phyloP scores from a whole-genome alignment of 2,888 invertebrate species.

The Parascotia fuliginaria region DNA sequence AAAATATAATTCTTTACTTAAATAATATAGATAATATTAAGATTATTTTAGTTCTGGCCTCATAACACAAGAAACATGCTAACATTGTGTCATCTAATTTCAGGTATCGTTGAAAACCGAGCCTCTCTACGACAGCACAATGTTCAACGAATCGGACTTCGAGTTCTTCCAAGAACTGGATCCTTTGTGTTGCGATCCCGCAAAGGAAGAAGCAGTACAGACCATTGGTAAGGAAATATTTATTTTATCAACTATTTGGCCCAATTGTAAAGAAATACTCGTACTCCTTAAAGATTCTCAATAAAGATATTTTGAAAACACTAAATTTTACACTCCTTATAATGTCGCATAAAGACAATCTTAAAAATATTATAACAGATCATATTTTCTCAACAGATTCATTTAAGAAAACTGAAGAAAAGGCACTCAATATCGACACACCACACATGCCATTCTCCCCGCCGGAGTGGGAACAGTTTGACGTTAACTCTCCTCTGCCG shows the following conservation, averaged over 20 bases:
- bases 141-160: slow-evolving; percentile 83
- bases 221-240: slow-evolving; percentile 72
- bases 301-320: background rate
- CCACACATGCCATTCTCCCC: slow-evolving; percentile 77
- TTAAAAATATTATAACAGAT: background rate
- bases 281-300: too few relatives aligned
- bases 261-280: too few relatives aligned
- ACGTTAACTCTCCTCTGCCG: slow-evolving; percentile 69
- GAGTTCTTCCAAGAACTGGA: slow-evolving; percentile 90
- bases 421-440: slow-evolving; percentile 76
- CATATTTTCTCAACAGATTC: slow-evolving; percentile 56
- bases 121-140: slow-evolving; percentile 72
- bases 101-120: slow-evolving; percentile 81
- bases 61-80: slow-evolving; percentile 43
- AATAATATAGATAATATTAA: slow-evolving; percentile 52
- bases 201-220: slow-evolving; percentile 79
- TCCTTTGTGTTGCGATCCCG: slow-evolving; percentile 85
- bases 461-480: slow-evolving; percentile 72
- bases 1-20: slow-evolving; percentile 47
- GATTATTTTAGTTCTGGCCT: slow-evolving; percentile 56
- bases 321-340: too few relatives aligned
- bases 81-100: slow-evolving; percentile 61
- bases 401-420: slow-evolving; percentile 64
- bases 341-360: too few relatives aligned
- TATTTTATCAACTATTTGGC: background rate